Base-by-base conservation (phyloP, 2,888 invertebrate species). In the Mythimna lalbum region DNA sequence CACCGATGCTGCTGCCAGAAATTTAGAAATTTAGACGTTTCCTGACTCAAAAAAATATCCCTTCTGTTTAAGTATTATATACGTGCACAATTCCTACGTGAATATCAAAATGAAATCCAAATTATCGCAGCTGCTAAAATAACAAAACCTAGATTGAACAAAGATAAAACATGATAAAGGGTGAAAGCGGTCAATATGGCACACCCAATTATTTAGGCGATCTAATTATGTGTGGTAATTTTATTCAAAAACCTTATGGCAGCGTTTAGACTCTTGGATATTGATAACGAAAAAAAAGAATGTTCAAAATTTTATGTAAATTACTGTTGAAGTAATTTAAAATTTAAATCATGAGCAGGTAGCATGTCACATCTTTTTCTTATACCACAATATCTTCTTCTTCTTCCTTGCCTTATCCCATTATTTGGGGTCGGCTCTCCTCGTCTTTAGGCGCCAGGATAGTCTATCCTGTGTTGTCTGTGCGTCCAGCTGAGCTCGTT, bases 241-340 rank as follows among this genome's bases (percentile, higher is more conserved):
- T 88, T 91, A 92, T 92, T 92, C 90, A 90, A 89, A 90, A 90
- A 91, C 93, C 93, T 81, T 94, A 92, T 93, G 93, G 69, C 78
- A 77, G 73, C 33, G 7, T 86, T 87, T 81, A 47, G 33, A 63
- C n/a, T 56, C 12, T 50, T 36, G 3, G 21, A 50, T 73, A 67
- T 53, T 4, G 55, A 82, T 76, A 63, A 59, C 23, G 70, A 43
- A 64, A 9, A 3, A 31, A 61, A 63, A 60, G 19, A 63, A 60
- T 78, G 78, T 19, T 78, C 14, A 14, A 7, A 14, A 55, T 50
- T 77, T 33, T 1, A 73, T 73, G 73, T 39, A 59, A 73, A 71
- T 71, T 4, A n/a, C 2, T 1, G 5, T 21, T 5, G 2, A 23
- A 3, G 12, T 21, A 14, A 27, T n/a, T 36, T 21, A 0, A 21